Conservation (phyloP, 2,113 vertebrate species). For the Hydropotes inermis region DNA sequence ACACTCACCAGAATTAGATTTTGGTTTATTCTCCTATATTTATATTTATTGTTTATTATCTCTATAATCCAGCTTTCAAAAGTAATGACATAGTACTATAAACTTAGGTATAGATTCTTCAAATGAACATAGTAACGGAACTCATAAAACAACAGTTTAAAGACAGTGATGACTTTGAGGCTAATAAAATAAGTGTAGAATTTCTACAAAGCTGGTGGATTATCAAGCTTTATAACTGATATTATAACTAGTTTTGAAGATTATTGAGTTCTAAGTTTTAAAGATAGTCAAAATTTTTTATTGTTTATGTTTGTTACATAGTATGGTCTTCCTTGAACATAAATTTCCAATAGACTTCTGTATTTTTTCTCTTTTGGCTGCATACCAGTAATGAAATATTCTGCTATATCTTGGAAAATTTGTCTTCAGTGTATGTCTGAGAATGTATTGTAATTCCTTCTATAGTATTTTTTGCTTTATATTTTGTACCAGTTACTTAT, state of each 20-base stretch:
- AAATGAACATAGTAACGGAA: background rate
- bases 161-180: background rate
- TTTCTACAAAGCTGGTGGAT: background rate
- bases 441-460: background rate
- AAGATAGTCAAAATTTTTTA: background rate
- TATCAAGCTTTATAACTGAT: background rate
- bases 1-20: background rate
- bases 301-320: background rate
- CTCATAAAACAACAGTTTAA: background rate
- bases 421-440: background rate
- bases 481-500: background rate
- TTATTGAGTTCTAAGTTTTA: background rate
- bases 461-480: background rate
- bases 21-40: background rate
- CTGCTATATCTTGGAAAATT: background rate
- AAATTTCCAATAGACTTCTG: background rate
- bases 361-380: background rate
- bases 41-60: background rate
- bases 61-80: background rate
- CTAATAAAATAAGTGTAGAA: background rate
- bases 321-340: background rate
- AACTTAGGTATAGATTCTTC: background rate
- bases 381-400: background rate
- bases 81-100: background rate
- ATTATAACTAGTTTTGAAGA: background rate